Conservation (phyloP, 1,140 invertebrate species). For the Drosophila pseudoananassae region DNA sequence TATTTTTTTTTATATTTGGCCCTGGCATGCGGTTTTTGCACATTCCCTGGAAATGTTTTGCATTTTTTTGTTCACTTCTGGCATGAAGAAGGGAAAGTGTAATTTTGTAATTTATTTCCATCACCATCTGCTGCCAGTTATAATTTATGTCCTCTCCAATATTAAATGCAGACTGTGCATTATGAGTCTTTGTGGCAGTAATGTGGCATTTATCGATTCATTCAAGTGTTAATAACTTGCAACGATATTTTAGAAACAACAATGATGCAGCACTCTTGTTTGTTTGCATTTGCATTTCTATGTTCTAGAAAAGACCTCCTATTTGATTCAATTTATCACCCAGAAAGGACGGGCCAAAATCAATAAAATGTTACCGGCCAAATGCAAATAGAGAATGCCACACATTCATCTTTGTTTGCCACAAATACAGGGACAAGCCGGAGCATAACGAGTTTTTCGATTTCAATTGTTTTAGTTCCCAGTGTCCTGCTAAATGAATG, state of each 20-base stretch:
- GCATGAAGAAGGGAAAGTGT: conserved; percentile 29
- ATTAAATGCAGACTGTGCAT: conserved; percentile 38
- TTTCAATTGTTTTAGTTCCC: conserved; percentile 34
- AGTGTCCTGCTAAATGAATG: conserved; percentile 20
- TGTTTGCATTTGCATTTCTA: conserved; percentile 25
- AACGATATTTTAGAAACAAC: conserved; percentile 10
- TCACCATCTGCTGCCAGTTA: conserved; percentile 65
- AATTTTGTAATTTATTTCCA: conserved; percentile 67
- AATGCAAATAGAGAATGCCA: conserved; percentile 62
- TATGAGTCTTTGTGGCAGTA: conserved; percentile 49
- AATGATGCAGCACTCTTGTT: conserved; percentile 22
- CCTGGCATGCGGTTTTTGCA: conserved; percentile 53
- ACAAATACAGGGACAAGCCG: conserved; percentile 33
- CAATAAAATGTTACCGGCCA: conserved; percentile 63
- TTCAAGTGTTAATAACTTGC: conserved; percentile 62
- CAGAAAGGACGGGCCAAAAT: conserved; percentile 42
- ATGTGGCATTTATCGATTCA: conserved; percentile 19
- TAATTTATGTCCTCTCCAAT: conserved; percentile 61
- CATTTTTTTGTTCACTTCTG: conserved; percentile 29
- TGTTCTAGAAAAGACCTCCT: background rate
- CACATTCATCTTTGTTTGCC: conserved; percentile 57
- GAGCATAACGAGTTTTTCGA: conserved; percentile 48
- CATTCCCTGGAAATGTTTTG: conserved; percentile 37
- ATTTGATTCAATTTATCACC: conserved; percentile 35
- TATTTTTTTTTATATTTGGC: conserved; percentile 29